phyloP scores from a whole-genome alignment of 1,140 invertebrate genomes.

The Paraescarpia echinospica region DNA sequence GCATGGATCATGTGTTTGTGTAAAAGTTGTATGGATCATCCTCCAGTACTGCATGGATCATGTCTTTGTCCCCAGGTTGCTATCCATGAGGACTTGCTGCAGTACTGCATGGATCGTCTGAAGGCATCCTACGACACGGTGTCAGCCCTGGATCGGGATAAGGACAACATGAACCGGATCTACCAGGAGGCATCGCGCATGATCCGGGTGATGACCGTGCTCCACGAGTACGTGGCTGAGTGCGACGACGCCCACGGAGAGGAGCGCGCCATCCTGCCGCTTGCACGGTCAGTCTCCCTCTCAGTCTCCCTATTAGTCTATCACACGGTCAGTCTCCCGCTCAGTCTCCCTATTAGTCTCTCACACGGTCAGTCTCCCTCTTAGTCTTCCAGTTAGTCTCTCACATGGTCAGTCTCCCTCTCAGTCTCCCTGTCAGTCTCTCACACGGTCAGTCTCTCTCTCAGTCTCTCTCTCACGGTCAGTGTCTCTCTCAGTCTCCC shows the following conservation, averaged over 20 bases:
- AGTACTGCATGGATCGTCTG: constrained; percentile 84
- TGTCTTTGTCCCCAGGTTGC: constrained; percentile 57
- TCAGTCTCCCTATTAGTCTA: background rate
- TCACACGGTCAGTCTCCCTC: too few species aligned
- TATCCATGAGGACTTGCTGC: constrained; percentile 89
- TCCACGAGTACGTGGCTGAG: constrained; percentile 93
- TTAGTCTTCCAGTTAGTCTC: too few species aligned
- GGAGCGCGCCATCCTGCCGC: constrained; percentile 84
- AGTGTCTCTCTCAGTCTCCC: too few species aligned
- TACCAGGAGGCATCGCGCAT: constrained; percentile 82
- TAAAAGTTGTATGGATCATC: too few species aligned
- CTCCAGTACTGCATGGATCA: background rate
- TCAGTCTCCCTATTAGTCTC: too few species aligned
- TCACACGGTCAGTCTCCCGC: too few species aligned
- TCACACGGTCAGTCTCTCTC: background rate
- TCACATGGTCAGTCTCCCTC: too few species aligned
- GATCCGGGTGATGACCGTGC: constrained; percentile 90
- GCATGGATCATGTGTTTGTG: too few species aligned
- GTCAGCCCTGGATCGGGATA: constrained; percentile 59
- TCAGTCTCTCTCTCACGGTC: background rate
- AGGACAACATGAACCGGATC: constrained; percentile 61
- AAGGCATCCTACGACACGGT: constrained; percentile 75
- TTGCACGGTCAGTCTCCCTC: constrained; percentile 68
- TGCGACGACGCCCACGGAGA: constrained; percentile 90
- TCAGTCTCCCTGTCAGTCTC: background rate